Conservation (phyloP, 2,797 vertebrate genomes). For the Leptodactylus fallax region DNA sequence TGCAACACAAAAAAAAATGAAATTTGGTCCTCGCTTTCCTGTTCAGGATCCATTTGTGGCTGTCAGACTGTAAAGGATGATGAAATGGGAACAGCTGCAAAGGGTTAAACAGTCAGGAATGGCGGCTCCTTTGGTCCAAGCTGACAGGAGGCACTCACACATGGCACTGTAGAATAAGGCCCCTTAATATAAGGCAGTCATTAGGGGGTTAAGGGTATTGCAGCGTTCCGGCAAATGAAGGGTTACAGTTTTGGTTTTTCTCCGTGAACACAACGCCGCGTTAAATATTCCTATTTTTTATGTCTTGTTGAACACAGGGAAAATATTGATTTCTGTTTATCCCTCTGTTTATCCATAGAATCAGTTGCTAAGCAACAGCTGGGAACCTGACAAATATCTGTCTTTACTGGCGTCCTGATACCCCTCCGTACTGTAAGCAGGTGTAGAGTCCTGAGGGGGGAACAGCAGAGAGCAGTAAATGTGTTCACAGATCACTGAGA, state of each 20-base stretch:
- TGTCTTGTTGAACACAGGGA: constrained; percentile 48
- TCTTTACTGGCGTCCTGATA: constrained; percentile 24
- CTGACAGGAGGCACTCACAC: no score
- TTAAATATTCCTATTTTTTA: constrained; percentile 50
- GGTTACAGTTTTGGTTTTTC: constrained; percentile 10
- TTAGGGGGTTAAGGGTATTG: no score
- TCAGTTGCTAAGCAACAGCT: constrained; percentile 57
- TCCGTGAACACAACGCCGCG: background rate
- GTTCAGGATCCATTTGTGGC: no score
- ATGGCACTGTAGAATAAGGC: no score
- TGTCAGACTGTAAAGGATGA: no score
- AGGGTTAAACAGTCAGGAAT: no score
- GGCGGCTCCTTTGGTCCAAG: no score
- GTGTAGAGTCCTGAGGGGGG: constrained; percentile 46
- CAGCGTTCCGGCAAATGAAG: background rate
- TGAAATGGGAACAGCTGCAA: no score
- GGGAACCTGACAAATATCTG: constrained; percentile 49
- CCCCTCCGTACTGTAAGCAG: constrained; percentile 29
- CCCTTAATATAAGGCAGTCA: no score
- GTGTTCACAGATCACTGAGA: constrained; percentile 57
- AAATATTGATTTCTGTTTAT: constrained; percentile 62
- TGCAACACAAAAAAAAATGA: no score
- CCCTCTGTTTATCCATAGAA: constrained; percentile 58
- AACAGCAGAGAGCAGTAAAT: constrained; percentile 33
- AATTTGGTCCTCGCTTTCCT: no score